These are phyloP conservation scores for Abramis brama DNA, from an alignment of 2,113 vertebrate genomes.

Conservation along the genomic window DNA sequence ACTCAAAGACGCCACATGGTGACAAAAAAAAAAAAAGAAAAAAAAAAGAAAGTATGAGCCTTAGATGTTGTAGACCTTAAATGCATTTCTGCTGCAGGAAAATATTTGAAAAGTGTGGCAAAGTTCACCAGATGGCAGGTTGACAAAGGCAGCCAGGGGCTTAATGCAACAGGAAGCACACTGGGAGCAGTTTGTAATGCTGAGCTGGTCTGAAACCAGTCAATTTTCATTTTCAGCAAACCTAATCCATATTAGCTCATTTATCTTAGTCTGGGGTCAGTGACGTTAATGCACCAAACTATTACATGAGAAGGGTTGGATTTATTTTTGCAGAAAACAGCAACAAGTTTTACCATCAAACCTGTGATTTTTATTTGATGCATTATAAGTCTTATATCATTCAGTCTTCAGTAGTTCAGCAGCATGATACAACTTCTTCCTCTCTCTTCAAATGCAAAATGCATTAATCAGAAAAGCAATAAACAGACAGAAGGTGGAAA, in stretches of 20 bases:
- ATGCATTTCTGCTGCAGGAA: background rate
- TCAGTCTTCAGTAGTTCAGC: background rate
- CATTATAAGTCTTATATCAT: background rate
- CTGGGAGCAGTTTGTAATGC: slow-evolving; percentile 21
- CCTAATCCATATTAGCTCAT: slow-evolving; percentile 2
- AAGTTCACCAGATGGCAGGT: slow-evolving; percentile 60
- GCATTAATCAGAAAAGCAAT: slow-evolving; percentile 14
- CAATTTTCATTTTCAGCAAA: slow-evolving; percentile 12
- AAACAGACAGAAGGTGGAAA: slow-evolving; percentile 13
- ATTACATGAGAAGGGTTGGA: background rate
- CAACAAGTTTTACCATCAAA: background rate
- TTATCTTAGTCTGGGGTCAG: slow-evolving; percentile 18
- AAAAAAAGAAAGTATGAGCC: background rate
- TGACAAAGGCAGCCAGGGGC: slow-evolving; percentile 6
- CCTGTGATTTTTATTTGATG: background rate
- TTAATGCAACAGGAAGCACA: slow-evolving; percentile 44
- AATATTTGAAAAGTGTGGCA: slow-evolving; percentile 58
- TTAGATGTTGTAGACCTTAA: background rate
- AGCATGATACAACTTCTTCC: background rate
- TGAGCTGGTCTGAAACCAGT: background rate
- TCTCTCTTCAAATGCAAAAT: background rate
- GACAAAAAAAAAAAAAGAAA: no score
- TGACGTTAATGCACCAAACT: background rate
- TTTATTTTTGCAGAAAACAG: background rate
- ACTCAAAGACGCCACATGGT: background rate